These are phyloP conservation scores for Pseudopodoces humilis DNA, from an alignment of 2,113 vertebrate species.

Conservation along the genomic window DNA sequence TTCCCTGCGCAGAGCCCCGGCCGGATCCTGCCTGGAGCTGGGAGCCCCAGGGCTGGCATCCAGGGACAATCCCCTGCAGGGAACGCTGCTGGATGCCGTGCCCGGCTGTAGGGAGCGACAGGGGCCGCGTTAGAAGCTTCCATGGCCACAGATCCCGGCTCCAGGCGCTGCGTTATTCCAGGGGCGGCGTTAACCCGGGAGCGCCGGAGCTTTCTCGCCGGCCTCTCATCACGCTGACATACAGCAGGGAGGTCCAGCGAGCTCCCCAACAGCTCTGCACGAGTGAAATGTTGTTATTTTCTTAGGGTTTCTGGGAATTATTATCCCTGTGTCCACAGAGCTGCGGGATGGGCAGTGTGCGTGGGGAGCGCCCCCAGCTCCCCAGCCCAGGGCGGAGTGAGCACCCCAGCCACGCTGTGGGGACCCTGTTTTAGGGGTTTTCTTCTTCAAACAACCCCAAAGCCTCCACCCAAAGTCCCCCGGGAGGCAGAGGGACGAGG, in stretches of 20 bases:
- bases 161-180: neutral
- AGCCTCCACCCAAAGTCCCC: neutral
- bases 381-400: neutral
- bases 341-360: fast-evolving
- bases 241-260: neutral
- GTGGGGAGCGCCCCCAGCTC: fast-evolving
- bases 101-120: fast-evolving
- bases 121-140: fast-evolving
- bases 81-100: neutral
- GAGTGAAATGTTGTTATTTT: neutral
- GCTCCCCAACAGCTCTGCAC: neutral
- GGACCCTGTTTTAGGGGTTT: neutral
- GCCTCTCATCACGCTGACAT: conserved; percentile 13
- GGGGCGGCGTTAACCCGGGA: neutral
- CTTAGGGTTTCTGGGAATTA: neutral
- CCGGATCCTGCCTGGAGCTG: neutral
- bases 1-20: fast-evolving
- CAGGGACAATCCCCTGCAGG: fast-evolving
- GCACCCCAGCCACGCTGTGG: fast-evolving
- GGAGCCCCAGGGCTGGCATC: neutral
- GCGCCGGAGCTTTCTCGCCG: neutral
- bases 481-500: neutral
- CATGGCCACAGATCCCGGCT: neutral
- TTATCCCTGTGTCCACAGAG: fast-evolving
- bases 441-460: neutral